Evolutionary conservation across 2,888 invertebrate genomes (phyloP).

Genomic region (Drosophila acutilabella): DNA sequence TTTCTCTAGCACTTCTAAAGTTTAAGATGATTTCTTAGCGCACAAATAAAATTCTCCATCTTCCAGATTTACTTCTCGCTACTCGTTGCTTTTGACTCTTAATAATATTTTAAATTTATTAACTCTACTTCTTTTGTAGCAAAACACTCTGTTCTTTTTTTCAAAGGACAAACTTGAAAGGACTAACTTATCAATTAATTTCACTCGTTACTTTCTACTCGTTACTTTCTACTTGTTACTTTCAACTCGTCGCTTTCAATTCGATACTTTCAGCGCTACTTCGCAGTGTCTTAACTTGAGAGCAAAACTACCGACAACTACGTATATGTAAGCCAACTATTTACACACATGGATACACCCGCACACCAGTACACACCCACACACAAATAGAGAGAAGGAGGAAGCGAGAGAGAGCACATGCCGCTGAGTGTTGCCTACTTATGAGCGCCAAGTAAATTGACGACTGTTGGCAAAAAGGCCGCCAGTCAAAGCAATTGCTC

Average conservation of each 20-base stretch:
- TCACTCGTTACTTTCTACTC: no score
- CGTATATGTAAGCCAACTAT: background rate
- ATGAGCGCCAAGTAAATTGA: constrained; percentile 62
- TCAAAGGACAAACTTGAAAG: no score
- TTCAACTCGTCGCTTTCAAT: no score
- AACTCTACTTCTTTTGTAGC: no score
- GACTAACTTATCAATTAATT: no score
- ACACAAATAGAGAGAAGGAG: background rate
- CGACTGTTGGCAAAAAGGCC: constrained; percentile 41
- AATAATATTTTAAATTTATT: no score
- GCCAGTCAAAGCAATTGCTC: constrained; percentile 71
- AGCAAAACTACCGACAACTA: background rate
- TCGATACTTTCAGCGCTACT: no score
- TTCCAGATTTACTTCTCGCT: background rate
- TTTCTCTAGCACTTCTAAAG: no score
- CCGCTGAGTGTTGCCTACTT: constrained; percentile 69
- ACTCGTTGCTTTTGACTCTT: background rate
- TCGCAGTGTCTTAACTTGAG: background rate
- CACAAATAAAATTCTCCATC: no score
- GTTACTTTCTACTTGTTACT: no score
- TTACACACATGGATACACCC: background rate
- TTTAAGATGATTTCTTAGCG: no score
- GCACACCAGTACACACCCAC: background rate
- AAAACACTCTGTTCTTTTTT: no score
- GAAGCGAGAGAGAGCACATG: background rate